Evolutionary conservation across 2,888 invertebrate genomes (phyloP), one percentile per base, ranked within the genome.

Genomic region (Macrosoma leucophasiata): DNA sequence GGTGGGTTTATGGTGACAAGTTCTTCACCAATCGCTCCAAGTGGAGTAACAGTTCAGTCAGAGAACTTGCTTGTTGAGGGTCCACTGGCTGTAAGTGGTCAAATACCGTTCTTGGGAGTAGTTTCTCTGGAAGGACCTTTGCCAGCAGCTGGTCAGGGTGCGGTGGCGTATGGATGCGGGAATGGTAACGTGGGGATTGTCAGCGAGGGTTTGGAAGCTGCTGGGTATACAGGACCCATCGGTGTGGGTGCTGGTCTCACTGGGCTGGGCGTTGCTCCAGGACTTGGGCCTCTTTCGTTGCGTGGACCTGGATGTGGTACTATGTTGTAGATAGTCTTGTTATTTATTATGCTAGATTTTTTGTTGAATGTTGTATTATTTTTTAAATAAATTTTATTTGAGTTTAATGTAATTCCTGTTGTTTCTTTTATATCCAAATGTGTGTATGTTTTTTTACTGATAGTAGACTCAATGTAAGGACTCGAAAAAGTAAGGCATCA

Each of bases 51-150:
- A n/a, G 45, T 58, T 2, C 14, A 51, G 3, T 59, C 63, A 20
- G 58, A 62, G 26, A 66, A 62, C 31, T 44, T 43, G 2, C n/a
- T n/a, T n/a, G 52, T 58, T 13, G 56, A 58, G 41, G 64, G 64
- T 4, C 23, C 46, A 14, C 19, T 63, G 2, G 28, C 38, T 7
- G 52, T 55, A 7, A 23, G 32, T 10, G 61, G 60, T 22, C 42
- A 53, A 20, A 30, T 61, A 21, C 59, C 55, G 4, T 53, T 60
- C 50, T 25, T 55, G 9, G 55, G 57, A 4, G 44, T 57, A 4
- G 65, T 63, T 1, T 56, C 51, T 11, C 39, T 65, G 2, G 62
- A 59, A 30, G 63, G 63, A 2, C 37, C 36, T 3, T 28, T 67
- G 10, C 52, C 58, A 1, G 51, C 62, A 5, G 43, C 45, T 29